Evolutionary conservation across 2,888 invertebrate genomes (phyloP).

Genomic region (Leuctra nigra): DNA sequence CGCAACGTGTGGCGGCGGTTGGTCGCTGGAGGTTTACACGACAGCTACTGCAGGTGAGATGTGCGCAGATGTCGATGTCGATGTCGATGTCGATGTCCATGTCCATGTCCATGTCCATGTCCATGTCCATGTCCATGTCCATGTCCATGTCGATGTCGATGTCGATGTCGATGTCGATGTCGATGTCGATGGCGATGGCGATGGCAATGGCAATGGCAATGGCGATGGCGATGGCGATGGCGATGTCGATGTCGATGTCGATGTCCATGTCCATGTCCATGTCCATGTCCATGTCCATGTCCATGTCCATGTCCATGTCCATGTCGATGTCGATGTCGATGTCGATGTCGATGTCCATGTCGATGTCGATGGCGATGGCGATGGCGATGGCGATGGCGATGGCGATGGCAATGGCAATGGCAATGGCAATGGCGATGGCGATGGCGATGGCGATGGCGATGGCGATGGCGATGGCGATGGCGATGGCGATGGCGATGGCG

Average conservation of each 20-base stretch:
- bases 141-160: not conserved
- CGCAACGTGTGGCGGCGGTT: no score
- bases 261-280: not conserved
- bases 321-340: not conserved
- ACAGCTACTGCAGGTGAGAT: no score
- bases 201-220: not conserved
- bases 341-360: not conserved
- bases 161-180: not conserved
- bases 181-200: not conserved
- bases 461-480: not conserved
- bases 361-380: not conserved
- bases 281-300: not conserved
- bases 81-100: not conserved
- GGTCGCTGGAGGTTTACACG: no score
- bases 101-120: not conserved
- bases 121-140: not conserved
- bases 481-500: not conserved
- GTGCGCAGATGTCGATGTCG: not conserved
- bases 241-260: not conserved
- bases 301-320: not conserved
- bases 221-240: conserved; percentile 1
- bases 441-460: not conserved
- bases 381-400: not conserved
- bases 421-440: not conserved
- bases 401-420: not conserved